phyloP scores from a whole-genome alignment of 1,140 invertebrate species.

The Trichogramma pretiosum region DNA sequence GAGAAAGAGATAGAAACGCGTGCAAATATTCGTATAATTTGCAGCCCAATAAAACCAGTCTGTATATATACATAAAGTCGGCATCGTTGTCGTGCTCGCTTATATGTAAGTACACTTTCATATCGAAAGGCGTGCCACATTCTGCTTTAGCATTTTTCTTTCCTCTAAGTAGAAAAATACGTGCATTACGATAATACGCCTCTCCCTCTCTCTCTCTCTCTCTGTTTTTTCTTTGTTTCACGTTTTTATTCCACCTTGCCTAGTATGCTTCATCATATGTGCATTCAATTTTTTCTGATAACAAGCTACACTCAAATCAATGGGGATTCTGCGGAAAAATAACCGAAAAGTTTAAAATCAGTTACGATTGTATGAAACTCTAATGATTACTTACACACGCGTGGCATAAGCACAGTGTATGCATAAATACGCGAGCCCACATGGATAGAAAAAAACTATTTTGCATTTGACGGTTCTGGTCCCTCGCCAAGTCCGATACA shows the following conservation, averaged over 20 bases:
- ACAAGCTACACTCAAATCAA: no score
- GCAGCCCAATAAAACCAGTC: constrained; percentile 4
- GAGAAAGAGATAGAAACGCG: not conserved
- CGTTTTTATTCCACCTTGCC: not conserved
- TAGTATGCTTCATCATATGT: not conserved
- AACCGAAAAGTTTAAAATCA: no score
- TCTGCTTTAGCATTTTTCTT: not conserved
- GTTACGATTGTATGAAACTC: no score
- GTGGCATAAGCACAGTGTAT: no score
- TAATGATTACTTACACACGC: no score
- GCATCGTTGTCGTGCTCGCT: not conserved
- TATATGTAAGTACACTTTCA: constrained; percentile 5
- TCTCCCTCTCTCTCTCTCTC: not conserved
- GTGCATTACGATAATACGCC: not conserved
- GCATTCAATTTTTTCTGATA: no score
- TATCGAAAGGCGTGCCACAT: constrained; percentile 9
- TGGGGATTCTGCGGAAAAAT: no score
- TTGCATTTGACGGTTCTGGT: no score
- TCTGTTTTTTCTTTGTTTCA: not conserved
- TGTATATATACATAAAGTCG: constrained; percentile 1
- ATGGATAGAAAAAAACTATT: no score
- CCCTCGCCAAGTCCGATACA: no score
- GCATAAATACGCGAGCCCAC: no score
- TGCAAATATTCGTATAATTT: constrained; percentile 5
- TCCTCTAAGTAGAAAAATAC: no score